Evolutionary conservation across 2,113 vertebrate genomes (phyloP), one percentile per base, ranked within the genome.

Genomic region (Aix galericulata): DNA sequence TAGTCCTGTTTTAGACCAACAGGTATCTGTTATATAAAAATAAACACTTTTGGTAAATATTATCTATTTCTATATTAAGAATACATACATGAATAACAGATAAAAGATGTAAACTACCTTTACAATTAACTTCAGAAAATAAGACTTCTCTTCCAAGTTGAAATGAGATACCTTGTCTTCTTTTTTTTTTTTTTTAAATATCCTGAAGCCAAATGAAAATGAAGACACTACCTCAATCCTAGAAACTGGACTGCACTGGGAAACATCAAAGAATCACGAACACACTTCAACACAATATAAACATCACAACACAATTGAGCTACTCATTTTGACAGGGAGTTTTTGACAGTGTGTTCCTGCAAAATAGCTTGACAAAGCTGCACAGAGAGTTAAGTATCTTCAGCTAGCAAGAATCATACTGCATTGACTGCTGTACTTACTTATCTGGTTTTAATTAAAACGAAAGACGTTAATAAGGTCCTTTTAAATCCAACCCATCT

Each of bases 71-170:
- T 8, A 7, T 32, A 48, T 42, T 13, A 40, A 22, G 5, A 46
- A 4, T 20, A 42, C 0, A 4, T 15, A 32, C 18, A 74, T 0
- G 1, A 72, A 11, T 29, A 82, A 62, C 17, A 55, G 13, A 69
- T 17, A 18, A 32, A 59, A 86, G 5, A 44, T 1, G 0, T 3
- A 17, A 73, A 29, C 15, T 80, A 9, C 58, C 40, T 55, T 73
- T 29, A 68, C 22, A 62, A 46, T 31, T 26, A 42, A 6, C 42
- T 27, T 69, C 53, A 58, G 56, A 75, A 86, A 75, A 32, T 2
- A n/a, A 1, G 1, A 63, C 16, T 52, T 82, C 26, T 80, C 22
- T 48, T 87, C 29, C 26, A 48, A 0, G 1, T 6, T 20, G 36
- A 82, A 53, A 1, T 7, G 40, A 71, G 52, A 5, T 32, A 63